Percentiles rank a stretch among this genome's conserved stretches.
These are phyloP conservation scores for Dermatemys mawii DNA, from an alignment of 2,113 vertebrate species.

Conservation along the genomic window DNA sequence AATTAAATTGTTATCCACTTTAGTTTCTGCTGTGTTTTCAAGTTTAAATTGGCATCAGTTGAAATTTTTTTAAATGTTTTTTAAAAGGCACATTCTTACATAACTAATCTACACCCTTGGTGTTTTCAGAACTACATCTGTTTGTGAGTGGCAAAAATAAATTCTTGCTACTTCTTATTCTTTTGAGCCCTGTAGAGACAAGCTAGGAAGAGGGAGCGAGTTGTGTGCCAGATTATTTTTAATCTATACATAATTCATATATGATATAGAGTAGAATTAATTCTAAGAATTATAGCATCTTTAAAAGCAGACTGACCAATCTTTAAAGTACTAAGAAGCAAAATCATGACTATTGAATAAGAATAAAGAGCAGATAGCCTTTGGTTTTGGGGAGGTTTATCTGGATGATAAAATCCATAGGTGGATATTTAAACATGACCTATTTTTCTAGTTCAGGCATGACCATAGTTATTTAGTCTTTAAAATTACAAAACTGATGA, in stretches of 20 bases:
- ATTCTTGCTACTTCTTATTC: not conserved
- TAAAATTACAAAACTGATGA: not conserved
- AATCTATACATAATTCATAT: not conserved
- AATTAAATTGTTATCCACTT: not conserved
- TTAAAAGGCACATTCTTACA: not conserved
- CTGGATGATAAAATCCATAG: not conserved
- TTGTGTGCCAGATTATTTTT: not conserved
- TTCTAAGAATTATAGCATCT: not conserved
- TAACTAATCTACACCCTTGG: fast-evolving
- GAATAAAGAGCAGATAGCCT: not conserved
- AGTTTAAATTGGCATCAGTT: not conserved
- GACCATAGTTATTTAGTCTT: not conserved
- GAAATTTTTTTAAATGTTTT: not conserved
- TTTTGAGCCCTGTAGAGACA: not conserved
- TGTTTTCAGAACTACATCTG: not conserved
- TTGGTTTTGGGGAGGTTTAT: not conserved
- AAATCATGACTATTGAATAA: not conserved
- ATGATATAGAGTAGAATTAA: not conserved
- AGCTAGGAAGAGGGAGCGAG: not conserved
- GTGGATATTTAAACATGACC: not conserved
- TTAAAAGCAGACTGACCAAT: not conserved
- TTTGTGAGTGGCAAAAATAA: not conserved
- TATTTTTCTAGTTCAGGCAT: not conserved
- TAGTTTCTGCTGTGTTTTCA: slow-evolving; percentile 9
- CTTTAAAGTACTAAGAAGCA: not conserved